phyloP scores from a whole-genome alignment of 2,797 vertebrate species.

The Acestrorhynchus altus region DNA sequence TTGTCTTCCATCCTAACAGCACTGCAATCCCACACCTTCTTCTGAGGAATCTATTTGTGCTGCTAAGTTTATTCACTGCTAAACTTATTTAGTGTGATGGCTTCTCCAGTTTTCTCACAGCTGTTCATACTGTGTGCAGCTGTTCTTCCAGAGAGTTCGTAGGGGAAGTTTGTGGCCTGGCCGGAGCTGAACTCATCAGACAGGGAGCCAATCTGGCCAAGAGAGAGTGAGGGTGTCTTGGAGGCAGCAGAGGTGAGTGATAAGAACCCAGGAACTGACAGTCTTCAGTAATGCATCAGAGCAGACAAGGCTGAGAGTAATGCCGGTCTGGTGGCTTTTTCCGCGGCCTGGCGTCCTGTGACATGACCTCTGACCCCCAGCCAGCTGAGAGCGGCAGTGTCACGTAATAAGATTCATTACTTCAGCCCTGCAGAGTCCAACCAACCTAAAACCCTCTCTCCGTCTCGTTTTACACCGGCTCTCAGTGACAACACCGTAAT shows the following conservation, averaged over 20 bases:
- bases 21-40: too few relatives aligned
- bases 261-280: not conserved
- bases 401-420: slow-evolving; percentile 18
- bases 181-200: not conserved
- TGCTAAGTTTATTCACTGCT: too few relatives aligned
- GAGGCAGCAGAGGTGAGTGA: not conserved
- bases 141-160: not conserved
- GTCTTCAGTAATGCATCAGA: not conserved
- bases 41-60: too few relatives aligned
- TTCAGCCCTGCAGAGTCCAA: not conserved
- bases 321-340: not conserved
- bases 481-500: slow-evolving; percentile 1
- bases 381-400: not conserved
- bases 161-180: not conserved
- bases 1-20: too few relatives aligned
- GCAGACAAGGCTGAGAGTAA: not conserved
- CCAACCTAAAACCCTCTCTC: not conserved
- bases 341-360: not conserved
- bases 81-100: too few relatives aligned
- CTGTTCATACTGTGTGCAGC: too few relatives aligned
- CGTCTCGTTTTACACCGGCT: not conserved
- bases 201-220: not conserved
- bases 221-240: not conserved
- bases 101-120: too few relatives aligned
- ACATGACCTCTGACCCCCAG: not conserved